These are phyloP conservation scores for Drosophila maculinotata DNA, from an alignment of 2,888 invertebrate species.

Conservation along the genomic window DNA sequence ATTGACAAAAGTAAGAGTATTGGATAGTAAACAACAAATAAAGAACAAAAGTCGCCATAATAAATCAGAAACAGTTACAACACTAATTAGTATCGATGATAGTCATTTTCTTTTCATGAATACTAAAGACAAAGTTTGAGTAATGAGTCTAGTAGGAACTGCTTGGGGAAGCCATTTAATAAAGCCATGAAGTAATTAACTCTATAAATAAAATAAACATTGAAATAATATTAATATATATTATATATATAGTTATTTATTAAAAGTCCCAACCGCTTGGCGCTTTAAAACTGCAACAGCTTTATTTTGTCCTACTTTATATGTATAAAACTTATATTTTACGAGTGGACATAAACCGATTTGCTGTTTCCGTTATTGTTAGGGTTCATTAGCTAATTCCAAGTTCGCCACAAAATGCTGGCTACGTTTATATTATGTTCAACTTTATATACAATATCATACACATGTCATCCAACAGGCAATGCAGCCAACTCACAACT, in stretches of 20 bases:
- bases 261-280: conserved; percentile 30
- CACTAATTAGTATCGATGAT: conserved; percentile 1
- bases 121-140: background rate
- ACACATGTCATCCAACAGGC: conserved; percentile 41
- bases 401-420: conserved; percentile 56
- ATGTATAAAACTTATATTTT: conserved; percentile 65
- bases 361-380: conserved; percentile 68
- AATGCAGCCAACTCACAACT: conserved; percentile 32
- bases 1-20: conserved; percentile 3
- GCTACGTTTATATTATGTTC: conserved; percentile 58
- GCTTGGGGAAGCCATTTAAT: conserved; percentile 9
- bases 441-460: conserved; percentile 69
- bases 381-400: conserved; percentile 65
- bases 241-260: background rate
- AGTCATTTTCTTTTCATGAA: background rate
- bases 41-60: background rate
- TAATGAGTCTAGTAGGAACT: conserved; percentile 36
- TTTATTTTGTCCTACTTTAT: conserved; percentile 37
- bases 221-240: background rate
- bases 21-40: conserved; percentile 1
- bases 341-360: conserved; percentile 77
- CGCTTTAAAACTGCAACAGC: conserved; percentile 33
- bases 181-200: background rate
- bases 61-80: background rate
- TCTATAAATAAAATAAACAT: background rate